phyloP scores from a whole-genome alignment of 2,888 invertebrate species.

The Andrena chrysosceles region DNA sequence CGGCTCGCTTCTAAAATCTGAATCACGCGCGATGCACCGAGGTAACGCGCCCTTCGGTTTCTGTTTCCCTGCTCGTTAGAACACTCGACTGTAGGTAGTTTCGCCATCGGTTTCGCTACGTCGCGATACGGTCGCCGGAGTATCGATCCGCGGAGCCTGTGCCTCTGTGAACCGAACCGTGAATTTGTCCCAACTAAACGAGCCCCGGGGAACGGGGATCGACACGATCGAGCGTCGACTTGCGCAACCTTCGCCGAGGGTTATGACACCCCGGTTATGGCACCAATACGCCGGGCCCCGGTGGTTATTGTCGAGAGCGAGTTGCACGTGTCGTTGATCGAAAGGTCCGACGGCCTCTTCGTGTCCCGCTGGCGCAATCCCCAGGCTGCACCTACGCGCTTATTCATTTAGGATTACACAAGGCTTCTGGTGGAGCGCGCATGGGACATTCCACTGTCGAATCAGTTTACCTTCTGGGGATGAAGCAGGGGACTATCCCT shows the following conservation, averaged over 20 bases:
- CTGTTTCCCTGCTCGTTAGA: neutral
- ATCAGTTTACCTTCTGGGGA: neutral
- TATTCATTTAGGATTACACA: constrained; percentile 58
- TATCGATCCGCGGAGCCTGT: constrained; percentile 23
- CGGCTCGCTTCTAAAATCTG: neutral
- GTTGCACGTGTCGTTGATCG: constrained; percentile 64
- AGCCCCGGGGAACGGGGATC: constrained; percentile 22
- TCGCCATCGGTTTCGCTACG: neutral
- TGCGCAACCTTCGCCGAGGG: constrained; percentile 32
- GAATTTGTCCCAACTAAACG: constrained; percentile 40
- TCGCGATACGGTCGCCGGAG: constrained; percentile 17
- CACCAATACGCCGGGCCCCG: constrained; percentile 23
- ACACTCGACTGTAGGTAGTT: neutral
- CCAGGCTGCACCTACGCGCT: constrained; percentile 61
- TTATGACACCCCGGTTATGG: constrained; percentile 39
- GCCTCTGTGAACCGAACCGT: constrained; percentile 41
- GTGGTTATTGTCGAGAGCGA: constrained; percentile 52
- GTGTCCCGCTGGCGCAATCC: constrained; percentile 50
- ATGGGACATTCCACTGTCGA: neutral
- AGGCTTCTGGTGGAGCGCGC: constrained; percentile 9
- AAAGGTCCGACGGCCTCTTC: constrained; percentile 42
- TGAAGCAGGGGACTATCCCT: neutral
- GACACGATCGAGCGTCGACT: constrained; percentile 29
- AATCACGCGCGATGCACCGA: neutral
- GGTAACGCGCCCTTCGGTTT: neutral